phyloP scores from a whole-genome alignment of 2,797 vertebrate species.

The Gila robusta region DNA sequence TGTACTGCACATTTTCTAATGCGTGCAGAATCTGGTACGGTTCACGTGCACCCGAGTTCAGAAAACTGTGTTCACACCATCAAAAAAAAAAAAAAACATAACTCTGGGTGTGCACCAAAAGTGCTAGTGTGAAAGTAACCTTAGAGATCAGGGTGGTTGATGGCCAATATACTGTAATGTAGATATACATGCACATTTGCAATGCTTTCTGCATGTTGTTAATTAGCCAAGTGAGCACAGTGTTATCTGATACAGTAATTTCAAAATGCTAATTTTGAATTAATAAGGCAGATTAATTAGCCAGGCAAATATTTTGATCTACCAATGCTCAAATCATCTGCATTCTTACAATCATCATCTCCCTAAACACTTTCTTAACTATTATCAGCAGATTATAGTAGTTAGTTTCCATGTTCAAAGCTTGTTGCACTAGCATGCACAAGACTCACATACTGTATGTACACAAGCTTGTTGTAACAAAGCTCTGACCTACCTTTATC shows the following conservation, averaged over 20 bases:
- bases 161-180: not conserved
- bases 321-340: not conserved
- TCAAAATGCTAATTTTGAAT: not conserved
- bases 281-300: not conserved
- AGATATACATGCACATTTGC: not conserved
- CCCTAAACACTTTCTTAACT: not conserved
- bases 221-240: not conserved
- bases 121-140: too few relatives aligned
- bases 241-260: not conserved
- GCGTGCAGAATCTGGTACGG: too few relatives aligned
- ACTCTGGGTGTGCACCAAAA: not conserved
- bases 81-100: not conserved
- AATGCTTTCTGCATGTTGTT: not conserved
- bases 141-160: not conserved
- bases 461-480: not conserved
- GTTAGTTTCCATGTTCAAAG: constrained; percentile 1
- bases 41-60: too few relatives aligned
- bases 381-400: not conserved
- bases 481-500: constrained; percentile 65
- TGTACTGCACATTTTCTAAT: not conserved
- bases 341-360: not conserved
- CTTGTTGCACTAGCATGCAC: not conserved
- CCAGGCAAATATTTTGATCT: not conserved
- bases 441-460: too few relatives aligned
- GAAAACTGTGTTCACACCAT: not conserved